Percentiles rank a stretch among this genome's conserved stretches.
Evolutionary conservation across 2,797 vertebrate genomes (phyloP).

Genomic region (Takifugu ocellatus): DNA sequence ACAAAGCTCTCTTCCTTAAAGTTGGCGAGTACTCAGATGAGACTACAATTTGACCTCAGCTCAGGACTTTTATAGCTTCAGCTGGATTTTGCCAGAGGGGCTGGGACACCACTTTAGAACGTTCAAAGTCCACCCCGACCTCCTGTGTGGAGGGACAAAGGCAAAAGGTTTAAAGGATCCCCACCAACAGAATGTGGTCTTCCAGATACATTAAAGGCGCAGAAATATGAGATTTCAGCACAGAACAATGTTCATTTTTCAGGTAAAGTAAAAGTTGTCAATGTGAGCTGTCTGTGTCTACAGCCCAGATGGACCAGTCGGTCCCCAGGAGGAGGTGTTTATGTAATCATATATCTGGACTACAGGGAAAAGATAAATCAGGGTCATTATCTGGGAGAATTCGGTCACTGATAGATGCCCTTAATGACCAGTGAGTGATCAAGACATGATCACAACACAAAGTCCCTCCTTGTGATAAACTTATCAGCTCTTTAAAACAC

Average conservation of each 20-base stretch:
- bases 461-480: constrained; percentile 44
- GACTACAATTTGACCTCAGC: constrained; percentile 54
- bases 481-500: constrained; percentile 31
- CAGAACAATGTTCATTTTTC: too few species aligned
- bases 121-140: constrained; percentile 75
- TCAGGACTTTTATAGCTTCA: constrained; percentile 67
- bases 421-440: constrained; percentile 39
- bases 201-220: too few species aligned
- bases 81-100: constrained; percentile 18
- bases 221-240: too few species aligned
- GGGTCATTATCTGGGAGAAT: constrained; percentile 13
- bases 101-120: constrained; percentile 31
- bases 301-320: neutral
- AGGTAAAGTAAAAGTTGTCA: too few species aligned
- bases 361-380: constrained; percentile 9
- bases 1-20: constrained; percentile 70
- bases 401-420: constrained; percentile 30
- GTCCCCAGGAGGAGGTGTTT: neutral
- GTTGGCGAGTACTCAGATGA: constrained; percentile 62
- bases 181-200: neutral
- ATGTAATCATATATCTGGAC: neutral
- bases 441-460: constrained; percentile 47
- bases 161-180: constrained; percentile 59
- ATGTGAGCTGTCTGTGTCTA: too few species aligned
- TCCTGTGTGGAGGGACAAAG: constrained; percentile 76